Percentiles rank a stretch among this genome's conserved stretches.
phyloP scores from a whole-genome alignment of 2,113 vertebrate species.

The Nothoprocta perdicaria region DNA sequence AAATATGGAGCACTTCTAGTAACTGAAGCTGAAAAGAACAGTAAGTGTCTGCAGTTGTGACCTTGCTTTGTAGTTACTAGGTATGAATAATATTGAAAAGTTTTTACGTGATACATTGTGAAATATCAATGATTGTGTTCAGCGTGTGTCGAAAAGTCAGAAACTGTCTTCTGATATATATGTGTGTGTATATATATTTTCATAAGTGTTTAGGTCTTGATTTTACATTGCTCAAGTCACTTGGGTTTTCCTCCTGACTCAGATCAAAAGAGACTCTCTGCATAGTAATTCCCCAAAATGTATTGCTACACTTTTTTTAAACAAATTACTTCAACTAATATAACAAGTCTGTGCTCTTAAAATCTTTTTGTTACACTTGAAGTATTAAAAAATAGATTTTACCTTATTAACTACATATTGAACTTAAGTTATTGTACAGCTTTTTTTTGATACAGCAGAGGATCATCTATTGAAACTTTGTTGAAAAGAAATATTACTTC shows the following conservation, averaged over 20 bases:
- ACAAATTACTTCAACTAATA: neutral
- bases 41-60: neutral
- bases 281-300: slow-evolving; percentile 30
- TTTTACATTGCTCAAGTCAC: neutral
- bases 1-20: neutral
- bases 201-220: neutral
- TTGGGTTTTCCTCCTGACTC: slow-evolving; percentile 38
- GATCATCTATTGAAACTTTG: neutral
- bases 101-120: neutral
- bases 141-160: neutral
- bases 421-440: neutral
- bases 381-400: neutral
- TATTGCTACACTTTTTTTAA: neutral
- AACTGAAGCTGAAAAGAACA: neutral
- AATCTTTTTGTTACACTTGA: neutral
- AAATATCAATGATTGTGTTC: neutral
- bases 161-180: neutral
- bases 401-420: neutral
- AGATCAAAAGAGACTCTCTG: neutral
- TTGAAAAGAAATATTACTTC: neutral
- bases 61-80: slow-evolving; percentile 2
- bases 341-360: neutral
- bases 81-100: slow-evolving; percentile 39
- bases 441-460: neutral
- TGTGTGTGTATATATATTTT: neutral